Conservation (phyloP, 2,797 vertebrate genomes). For the Emys orbicularis region DNA sequence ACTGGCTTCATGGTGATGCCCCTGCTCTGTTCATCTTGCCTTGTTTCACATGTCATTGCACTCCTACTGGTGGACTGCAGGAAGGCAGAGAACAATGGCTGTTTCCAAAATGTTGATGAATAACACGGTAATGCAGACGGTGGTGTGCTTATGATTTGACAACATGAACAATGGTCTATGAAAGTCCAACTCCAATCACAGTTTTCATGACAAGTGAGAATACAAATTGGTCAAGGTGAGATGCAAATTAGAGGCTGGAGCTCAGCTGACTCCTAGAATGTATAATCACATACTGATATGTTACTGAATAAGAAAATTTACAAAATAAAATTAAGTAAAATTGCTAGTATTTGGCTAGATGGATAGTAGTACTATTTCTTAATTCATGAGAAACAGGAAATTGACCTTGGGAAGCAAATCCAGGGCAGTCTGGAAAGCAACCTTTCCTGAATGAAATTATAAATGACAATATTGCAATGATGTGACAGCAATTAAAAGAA, state of each 20-base stretch:
- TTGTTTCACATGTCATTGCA: background rate
- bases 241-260: slow-evolving; percentile 76
- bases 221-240: slow-evolving; percentile 73
- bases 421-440: background rate
- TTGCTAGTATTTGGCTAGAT: background rate
- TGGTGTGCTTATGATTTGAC: slow-evolving; percentile 46
- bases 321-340: slow-evolving; percentile 13
- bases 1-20: background rate
- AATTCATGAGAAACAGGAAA: slow-evolving; percentile 16
- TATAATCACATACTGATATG: slow-evolving; percentile 72
- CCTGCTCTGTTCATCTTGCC: background rate
- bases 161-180: slow-evolving; percentile 55
- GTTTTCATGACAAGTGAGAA: slow-evolving; percentile 73
- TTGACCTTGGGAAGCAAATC: slow-evolving; percentile 33
- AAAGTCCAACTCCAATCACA: slow-evolving; percentile 62
- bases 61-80: background rate
- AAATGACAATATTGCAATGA: background rate
- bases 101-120: background rate
- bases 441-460: background rate
- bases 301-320: slow-evolving; percentile 14
- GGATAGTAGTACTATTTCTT: background rate
- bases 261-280: slow-evolving; percentile 73
- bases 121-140: background rate
- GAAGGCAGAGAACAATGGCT: background rate
- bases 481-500: background rate